Percentiles rank a stretch among this genome's conserved stretches.
These are phyloP conservation scores for Papilio elwesi DNA, from an alignment of 2,888 invertebrate genomes.

Conservation along the genomic window DNA sequence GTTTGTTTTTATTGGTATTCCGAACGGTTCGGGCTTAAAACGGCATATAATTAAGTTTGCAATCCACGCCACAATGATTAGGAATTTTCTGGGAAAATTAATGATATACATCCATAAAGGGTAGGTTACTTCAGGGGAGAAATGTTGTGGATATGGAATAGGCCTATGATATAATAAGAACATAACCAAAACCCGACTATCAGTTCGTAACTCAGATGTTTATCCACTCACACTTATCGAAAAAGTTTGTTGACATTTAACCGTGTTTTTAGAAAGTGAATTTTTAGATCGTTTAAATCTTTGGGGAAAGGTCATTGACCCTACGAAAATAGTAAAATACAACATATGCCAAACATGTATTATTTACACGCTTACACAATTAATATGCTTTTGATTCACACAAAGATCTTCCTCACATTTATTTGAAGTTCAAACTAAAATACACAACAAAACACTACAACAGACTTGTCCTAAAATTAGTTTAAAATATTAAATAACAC, in stretches of 20 bases:
- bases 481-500: background rate
- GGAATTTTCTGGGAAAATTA: too few relatives aligned
- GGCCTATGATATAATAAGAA: background rate
- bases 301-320: conserved; percentile 14
- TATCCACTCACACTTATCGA: background rate
- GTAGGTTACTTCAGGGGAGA: too few relatives aligned
- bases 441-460: background rate
- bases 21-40: too few relatives aligned
- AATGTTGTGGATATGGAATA: too few relatives aligned
- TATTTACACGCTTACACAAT: background rate
- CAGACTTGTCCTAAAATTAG: background rate
- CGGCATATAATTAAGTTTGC: too few relatives aligned
- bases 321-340: background rate
- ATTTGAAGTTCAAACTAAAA: conserved; percentile 15
- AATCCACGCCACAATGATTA: too few relatives aligned
- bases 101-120: too few relatives aligned
- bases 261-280: conserved; percentile 9
- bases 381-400: background rate
- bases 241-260: conserved; percentile 21
- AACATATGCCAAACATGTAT: background rate
- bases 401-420: conserved; percentile 2
- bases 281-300: conserved; percentile 5
- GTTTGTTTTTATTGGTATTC: background rate
- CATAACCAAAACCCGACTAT: background rate
- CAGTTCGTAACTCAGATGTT: background rate